These are phyloP conservation scores for Bombus sibiricus DNA, from an alignment of 1,140 invertebrate species.

Conservation along the genomic window DNA sequence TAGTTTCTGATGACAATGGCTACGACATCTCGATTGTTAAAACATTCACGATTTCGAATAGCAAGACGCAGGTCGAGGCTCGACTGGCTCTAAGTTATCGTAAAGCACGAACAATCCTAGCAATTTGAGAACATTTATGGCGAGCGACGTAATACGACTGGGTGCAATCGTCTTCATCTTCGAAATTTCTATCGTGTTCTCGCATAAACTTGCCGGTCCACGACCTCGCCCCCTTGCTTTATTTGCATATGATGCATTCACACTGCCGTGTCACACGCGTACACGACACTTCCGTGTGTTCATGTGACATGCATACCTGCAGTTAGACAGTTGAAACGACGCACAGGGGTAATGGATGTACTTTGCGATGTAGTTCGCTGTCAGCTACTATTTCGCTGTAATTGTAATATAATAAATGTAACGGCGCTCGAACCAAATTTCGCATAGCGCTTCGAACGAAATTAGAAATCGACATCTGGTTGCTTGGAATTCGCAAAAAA, in stretches of 20 bases:
- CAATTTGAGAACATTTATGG: background rate
- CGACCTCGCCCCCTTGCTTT: background rate
- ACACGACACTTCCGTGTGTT: background rate
- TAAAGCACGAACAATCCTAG: background rate
- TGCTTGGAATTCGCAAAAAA: no score
- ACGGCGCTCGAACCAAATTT: conserved; percentile 44
- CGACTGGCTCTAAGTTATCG: background rate
- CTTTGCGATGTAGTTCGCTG: conserved; percentile 42
- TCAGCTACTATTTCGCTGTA: conserved; percentile 47
- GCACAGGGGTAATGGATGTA: conserved; percentile 55
- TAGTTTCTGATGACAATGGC: conserved; percentile 20
- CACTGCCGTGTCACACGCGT: background rate
- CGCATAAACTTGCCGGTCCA: background rate
- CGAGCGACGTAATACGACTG: background rate
- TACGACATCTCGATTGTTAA: conserved; percentile 3
- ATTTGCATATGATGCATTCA: conserved; percentile 8
- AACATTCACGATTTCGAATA: background rate
- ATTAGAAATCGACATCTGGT: background rate
- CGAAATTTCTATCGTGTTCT: conserved; percentile 20
- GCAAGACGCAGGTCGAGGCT: background rate
- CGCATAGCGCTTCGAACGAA: background rate
- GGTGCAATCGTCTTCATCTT: background rate
- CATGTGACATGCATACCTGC: conserved; percentile 44
- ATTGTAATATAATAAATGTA: conserved; percentile 17
- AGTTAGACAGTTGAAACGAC: conserved; percentile 54